Conservation (phyloP, 2,888 invertebrate species). For the Notodonta ziczac region DNA sequence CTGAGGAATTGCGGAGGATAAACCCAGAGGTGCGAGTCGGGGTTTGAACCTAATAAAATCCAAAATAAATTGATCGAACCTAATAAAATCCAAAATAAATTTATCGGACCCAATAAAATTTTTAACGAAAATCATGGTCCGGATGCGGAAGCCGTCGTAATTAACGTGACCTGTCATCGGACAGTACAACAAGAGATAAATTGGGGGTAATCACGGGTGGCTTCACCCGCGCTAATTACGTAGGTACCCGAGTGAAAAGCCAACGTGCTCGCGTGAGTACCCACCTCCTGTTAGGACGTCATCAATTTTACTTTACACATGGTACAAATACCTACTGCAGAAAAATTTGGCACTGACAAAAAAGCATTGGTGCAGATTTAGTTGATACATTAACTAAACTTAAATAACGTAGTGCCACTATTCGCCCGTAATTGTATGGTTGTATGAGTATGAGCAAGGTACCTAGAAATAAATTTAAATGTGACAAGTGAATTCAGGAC, state of each 20-base stretch:
- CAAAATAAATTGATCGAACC: too few species aligned
- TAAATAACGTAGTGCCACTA: too few species aligned
- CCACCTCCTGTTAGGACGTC: constrained; percentile 22
- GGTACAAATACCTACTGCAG: background rate
- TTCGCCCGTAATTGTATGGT: too few species aligned
- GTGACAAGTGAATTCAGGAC: too few species aligned
- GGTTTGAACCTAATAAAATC: too few species aligned
- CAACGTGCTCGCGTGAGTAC: constrained; percentile 11
- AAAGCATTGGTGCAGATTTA: too few species aligned
- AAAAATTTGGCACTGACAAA: too few species aligned
- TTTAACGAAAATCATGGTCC: background rate
- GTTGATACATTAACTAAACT: too few species aligned
- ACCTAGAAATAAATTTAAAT: too few species aligned
- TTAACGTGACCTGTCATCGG: constrained; percentile 29
- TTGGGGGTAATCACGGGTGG: constrained; percentile 33
- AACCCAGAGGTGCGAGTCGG: too few species aligned
- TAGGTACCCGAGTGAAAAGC: constrained; percentile 16
- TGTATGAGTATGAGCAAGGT: too few species aligned
- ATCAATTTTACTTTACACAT: constrained; percentile 18
- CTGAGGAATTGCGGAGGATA: too few species aligned
- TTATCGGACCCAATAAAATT: background rate
- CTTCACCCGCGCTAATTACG: constrained; percentile 28
- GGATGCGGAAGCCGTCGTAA: constrained; percentile 16
- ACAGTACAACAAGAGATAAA: constrained; percentile 30
- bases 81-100: background rate